These are phyloP conservation scores for Caranx melampygus DNA, from an alignment of 2,113 vertebrate species.

Conservation along the genomic window DNA sequence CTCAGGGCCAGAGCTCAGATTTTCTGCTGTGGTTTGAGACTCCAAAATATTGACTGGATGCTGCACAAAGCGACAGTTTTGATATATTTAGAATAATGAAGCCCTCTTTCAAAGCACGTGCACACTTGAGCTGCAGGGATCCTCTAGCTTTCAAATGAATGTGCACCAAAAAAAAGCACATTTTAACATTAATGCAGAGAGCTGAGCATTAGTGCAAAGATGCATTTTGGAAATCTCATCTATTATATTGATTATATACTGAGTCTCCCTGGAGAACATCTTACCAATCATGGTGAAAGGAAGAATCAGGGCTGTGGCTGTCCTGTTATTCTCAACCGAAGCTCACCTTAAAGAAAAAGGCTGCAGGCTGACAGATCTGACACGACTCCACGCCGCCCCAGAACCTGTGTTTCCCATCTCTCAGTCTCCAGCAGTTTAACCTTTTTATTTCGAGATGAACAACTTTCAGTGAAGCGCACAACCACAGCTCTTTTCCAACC, in stretches of 20 bases:
- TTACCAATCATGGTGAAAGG: not conserved
- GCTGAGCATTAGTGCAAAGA: not conserved
- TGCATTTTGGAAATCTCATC: not conserved
- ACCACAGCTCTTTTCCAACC: constrained; percentile 70
- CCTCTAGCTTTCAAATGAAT: not conserved
- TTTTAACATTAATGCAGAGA: not conserved
- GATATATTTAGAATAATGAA: not conserved
- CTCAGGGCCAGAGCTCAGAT: not conserved
- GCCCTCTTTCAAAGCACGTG: not conserved
- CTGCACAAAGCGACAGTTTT: not conserved
- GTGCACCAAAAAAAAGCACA: not conserved
- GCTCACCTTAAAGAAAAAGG: not conserved
- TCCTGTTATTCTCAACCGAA: not conserved
- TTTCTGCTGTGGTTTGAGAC: not conserved
- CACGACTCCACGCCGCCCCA: constrained; percentile 46
- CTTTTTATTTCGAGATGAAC: constrained; percentile 48
- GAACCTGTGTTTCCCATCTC: constrained; percentile 60
- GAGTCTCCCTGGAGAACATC: not conserved
- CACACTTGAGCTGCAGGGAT: not conserved
- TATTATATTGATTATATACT: not conserved
- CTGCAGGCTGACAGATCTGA: constrained; percentile 37
- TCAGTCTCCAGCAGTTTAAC: constrained; percentile 42
- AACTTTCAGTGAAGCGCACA: constrained; percentile 29
- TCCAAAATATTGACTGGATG: not conserved
- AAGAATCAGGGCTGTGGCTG: not conserved